Base-by-base conservation (phyloP, 1,140 invertebrate species). In the Agrypnia vestita region DNA sequence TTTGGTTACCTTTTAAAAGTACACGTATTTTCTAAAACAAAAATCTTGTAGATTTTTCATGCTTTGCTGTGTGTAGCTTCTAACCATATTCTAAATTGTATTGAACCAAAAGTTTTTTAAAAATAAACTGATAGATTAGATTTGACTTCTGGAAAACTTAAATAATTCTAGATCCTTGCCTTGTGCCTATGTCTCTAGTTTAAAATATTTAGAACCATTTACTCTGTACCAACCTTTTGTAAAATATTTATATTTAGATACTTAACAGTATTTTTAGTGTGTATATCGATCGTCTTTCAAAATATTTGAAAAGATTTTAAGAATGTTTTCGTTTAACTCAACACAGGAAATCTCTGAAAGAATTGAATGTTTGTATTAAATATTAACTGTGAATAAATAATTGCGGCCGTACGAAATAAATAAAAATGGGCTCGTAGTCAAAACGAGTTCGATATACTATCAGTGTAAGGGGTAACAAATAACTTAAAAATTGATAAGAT, bases 51-150 rank as follows among this genome's bases (percentile, higher is more conserved):
- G 55, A 43, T 35, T 62, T 62, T 62, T 43, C 61, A 21, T n/a
- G 61, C 61, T 62, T 62, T 35, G 61, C 61, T 62, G 35, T 25
- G 35, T 25, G 61, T 62, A 62, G 61, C 13, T 62, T 13, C 61
- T 62, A 62, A 62, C 19, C 15, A 69, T 69, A 69, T 69, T 69
- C 64, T 69, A 69, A 69, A 69, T 47, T 19, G 15, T 47, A 69
- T 47, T 69, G 64, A 69, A 69, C 64, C 64, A 69, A 69, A 69
- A n/a, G 44, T 69, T 69, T 69, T 69, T 15, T 69, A 47, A 64
- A 69, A 69, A 69, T 46, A 69, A 69, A 69, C 64, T 69, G 64
- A 69, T 69, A 69, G 64, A 46, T 35, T 62, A 62, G 64, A 69
- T n/a, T 46, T 13, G 49, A 51, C n/a, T 47, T 69, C 44, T 21